A percentile compares a stretch with the other conserved stretches of the same genome.
Conservation (phyloP, 1,140 invertebrate genomes). For the Hycleus cichorii region DNA sequence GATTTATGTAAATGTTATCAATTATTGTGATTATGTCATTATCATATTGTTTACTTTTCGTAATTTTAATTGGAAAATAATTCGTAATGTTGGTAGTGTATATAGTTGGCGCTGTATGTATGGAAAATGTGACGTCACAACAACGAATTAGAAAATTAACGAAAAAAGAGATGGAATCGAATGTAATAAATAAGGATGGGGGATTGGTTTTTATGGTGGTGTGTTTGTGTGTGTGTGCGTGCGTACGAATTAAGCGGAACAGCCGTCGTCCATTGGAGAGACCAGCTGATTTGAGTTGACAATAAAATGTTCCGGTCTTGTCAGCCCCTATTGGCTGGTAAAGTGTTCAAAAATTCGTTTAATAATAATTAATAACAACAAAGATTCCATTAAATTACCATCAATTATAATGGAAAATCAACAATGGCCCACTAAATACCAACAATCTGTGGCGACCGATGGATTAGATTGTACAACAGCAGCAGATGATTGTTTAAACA, state of each 20-base stretch:
- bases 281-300: conserved; percentile 40
- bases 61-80: not conserved
- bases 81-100: not conserved
- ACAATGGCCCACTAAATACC: conserved; percentile 34
- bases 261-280: conserved; percentile 34
- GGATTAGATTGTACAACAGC: conserved; percentile 1
- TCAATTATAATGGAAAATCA: conserved; percentile 31
- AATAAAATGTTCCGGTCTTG: conserved; percentile 39
- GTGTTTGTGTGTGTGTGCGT: too few relatives aligned
- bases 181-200: too few relatives aligned
- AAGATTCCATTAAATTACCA: conserved; percentile 13
- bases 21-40: too few relatives aligned
- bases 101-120: too few relatives aligned
- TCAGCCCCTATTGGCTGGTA: conserved; percentile 26
- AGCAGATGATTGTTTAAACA: conserved; percentile 28
- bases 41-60: too few relatives aligned
- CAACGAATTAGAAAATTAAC: conserved; percentile 7
- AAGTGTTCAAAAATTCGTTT: conserved; percentile 30
- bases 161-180: not conserved
- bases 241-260: not conserved
- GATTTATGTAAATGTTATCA: too few relatives aligned
- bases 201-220: too few relatives aligned
- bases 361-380: conserved; percentile 20
- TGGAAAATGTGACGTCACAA: conserved; percentile 3
- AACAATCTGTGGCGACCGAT: conserved; percentile 28